Evolutionary conservation across 1,140 invertebrate species (phyloP).

Genomic region (Orchestia grillus): DNA sequence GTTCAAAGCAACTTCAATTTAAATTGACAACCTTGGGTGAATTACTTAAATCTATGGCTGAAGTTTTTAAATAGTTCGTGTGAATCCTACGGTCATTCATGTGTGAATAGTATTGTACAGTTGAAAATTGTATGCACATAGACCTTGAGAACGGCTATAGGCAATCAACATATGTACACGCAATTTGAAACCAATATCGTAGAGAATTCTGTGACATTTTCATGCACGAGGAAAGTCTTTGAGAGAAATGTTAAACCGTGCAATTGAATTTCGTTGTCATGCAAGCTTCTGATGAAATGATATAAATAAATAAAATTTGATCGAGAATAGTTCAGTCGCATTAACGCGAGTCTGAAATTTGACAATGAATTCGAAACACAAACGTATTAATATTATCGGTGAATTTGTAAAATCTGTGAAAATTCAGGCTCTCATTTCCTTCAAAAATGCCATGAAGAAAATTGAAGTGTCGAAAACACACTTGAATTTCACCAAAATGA

Average conservation of each 20-base stretch:
- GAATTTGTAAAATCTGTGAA: background rate
- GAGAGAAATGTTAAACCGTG: background rate
- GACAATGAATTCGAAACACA: background rate
- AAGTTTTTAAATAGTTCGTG: background rate
- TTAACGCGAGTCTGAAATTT: background rate
- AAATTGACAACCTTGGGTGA: background rate
- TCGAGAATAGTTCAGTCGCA: background rate
- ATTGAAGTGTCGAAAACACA: background rate
- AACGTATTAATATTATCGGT: background rate
- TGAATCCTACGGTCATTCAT: background rate
- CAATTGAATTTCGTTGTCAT: background rate
- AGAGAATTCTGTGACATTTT: background rate
- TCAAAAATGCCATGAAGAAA: background rate
- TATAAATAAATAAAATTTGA: background rate
- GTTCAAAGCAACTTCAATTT: background rate
- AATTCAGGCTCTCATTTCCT: background rate
- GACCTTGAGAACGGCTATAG: background rate
- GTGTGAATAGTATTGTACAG: background rate
- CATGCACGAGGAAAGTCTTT: background rate
- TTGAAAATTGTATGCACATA: constrained; percentile 31
- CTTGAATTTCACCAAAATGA: background rate
- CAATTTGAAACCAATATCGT: background rate
- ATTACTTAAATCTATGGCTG: background rate
- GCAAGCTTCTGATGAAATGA: background rate
- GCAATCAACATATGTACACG: constrained; percentile 49